phyloP scores from a whole-genome alignment of 2,888 invertebrate species.

The Halictus quadricinctus region DNA sequence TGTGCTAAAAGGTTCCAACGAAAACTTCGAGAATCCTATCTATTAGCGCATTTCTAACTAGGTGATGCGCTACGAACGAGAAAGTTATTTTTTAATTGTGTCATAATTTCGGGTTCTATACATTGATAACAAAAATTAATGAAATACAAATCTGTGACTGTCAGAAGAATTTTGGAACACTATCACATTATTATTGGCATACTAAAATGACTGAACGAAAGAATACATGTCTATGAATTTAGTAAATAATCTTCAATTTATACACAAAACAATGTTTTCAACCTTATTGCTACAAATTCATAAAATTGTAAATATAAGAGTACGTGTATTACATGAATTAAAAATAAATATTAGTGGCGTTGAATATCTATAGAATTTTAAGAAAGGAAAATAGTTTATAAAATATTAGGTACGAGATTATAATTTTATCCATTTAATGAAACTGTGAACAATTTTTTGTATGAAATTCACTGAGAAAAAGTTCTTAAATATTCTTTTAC shows the following conservation, averaged over 20 bases:
- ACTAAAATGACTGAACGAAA: too few relatives aligned
- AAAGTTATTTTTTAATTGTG: not conserved
- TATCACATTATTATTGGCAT: too few relatives aligned
- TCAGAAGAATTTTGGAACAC: too few relatives aligned
- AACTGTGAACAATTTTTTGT: not conserved
- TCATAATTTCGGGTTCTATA: not conserved
- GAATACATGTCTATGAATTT: not conserved
- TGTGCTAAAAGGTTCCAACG: slow-evolving; percentile 6
- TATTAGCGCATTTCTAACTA: not conserved
- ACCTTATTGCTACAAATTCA: not conserved
- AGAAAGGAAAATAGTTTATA: not conserved
- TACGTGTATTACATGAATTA: not conserved
- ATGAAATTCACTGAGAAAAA: not conserved
- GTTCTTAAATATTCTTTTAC: not conserved
- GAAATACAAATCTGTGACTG: too few relatives aligned
- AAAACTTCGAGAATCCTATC: slow-evolving; percentile 22
- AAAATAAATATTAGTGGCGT: not conserved
- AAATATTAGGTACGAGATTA: not conserved
- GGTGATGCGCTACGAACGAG: not conserved
- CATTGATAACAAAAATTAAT: not conserved
- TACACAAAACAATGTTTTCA: not conserved
- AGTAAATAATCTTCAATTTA: not conserved
- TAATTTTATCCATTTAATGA: not conserved
- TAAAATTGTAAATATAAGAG: not conserved
- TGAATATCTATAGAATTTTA: not conserved